These are phyloP conservation scores for Otus scops DNA, from an alignment of 2,797 vertebrate genomes.

Conservation along the genomic window DNA sequence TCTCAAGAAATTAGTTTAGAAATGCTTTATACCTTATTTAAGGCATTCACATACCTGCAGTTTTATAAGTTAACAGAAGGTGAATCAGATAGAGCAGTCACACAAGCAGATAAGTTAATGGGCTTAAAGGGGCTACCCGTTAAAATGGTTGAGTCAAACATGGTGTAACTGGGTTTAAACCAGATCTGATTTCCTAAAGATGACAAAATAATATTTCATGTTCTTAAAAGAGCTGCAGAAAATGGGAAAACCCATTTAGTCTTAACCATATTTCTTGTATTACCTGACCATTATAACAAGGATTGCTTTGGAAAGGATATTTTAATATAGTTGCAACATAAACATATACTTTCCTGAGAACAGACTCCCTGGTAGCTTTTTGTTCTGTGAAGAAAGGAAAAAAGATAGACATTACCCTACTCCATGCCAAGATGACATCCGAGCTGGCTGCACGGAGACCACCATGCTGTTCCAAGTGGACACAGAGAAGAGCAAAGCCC, in stretches of 20 bases:
- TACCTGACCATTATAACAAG: not conserved
- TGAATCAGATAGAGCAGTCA: not conserved
- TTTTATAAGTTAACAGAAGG: not conserved
- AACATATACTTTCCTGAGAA: not conserved
- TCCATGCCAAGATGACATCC: accelerated
- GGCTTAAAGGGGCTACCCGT: not conserved
- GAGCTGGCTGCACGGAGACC: not conserved
- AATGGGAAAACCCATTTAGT: not conserved
- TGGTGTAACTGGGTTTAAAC: not conserved
- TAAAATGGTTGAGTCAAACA: not conserved
- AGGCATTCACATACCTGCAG: not conserved
- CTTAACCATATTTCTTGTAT: not conserved
- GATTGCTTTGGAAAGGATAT: not conserved
- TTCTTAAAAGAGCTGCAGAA: not conserved
- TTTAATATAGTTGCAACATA: not conserved
- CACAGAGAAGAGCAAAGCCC: not conserved
- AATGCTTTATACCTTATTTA: not conserved
- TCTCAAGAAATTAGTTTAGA: not conserved
- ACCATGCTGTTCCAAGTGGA: not conserved
- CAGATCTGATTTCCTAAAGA: not conserved
- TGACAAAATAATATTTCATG: not conserved
- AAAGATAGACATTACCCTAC: not conserved
- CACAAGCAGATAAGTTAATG: accelerated
- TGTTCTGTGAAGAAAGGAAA: not conserved
- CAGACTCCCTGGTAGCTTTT: not conserved